Percentiles rank a stretch among this genome's conserved stretches.
Evolutionary conservation across 2,797 vertebrate genomes (phyloP).

Genomic region (Gobio occitaniae): DNA sequence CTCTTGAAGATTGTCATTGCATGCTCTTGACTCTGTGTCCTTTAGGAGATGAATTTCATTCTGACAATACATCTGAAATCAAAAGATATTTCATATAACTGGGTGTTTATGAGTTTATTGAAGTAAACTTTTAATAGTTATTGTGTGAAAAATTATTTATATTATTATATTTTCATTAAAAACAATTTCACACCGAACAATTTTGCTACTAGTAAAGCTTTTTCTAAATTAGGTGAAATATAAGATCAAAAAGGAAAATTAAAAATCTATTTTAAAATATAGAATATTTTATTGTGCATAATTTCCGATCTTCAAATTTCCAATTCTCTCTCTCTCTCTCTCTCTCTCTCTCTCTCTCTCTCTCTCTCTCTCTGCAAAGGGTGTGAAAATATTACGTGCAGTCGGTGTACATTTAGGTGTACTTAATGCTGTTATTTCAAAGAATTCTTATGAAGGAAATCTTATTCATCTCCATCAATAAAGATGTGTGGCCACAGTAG

Average conservation of each 20-base stretch:
- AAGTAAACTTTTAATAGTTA: neutral
- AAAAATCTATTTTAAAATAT: neutral
- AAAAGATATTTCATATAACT: slow-evolving; percentile 6
- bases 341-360: too few species aligned
- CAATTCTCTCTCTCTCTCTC: neutral
- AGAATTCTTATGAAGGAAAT: neutral
- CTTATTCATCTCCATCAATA: neutral
- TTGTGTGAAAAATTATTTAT: neutral
- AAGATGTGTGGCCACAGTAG: neutral
- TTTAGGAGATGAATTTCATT: slow-evolving; percentile 83
- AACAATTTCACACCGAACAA: neutral
- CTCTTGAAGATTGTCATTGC: slow-evolving; percentile 67
- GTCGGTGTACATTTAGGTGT: too few species aligned
- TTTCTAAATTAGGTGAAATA: neutral
- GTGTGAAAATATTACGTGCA: too few species aligned
- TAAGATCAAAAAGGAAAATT: too few species aligned
- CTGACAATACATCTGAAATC: slow-evolving; percentile 80
- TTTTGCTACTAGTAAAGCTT: neutral
- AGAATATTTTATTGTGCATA: neutral
- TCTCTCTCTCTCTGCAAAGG: too few species aligned
- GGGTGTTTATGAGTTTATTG: neutral
- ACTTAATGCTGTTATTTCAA: neutral
- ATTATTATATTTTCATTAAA: neutral
- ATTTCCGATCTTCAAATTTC: neutral
- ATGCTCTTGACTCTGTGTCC: slow-evolving; percentile 79